Percentiles rank a stretch among this genome's conserved stretches.
Evolutionary conservation across 2,113 vertebrate species (phyloP).

Genomic region (Ciconia maguari): DNA sequence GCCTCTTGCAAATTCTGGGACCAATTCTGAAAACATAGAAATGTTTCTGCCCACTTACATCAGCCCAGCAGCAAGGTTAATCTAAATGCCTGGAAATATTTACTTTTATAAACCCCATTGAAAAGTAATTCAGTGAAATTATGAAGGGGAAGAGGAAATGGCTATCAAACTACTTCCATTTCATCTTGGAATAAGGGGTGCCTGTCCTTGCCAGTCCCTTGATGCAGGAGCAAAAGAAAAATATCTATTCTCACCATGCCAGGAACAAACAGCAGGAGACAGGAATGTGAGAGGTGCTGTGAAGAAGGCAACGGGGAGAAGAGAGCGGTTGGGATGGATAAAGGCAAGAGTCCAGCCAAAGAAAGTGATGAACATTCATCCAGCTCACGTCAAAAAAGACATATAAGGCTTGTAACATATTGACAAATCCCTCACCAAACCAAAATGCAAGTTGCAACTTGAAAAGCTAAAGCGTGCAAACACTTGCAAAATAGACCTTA

Average conservation of each 20-base stretch:
- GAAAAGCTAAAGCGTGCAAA: neutral
- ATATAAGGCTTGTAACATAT: neutral
- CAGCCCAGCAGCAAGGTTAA: neutral
- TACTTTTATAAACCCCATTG: neutral
- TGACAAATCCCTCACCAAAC: neutral
- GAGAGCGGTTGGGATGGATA: neutral
- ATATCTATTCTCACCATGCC: neutral
- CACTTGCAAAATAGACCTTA: slow-evolving; percentile 21
- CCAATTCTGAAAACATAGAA: neutral
- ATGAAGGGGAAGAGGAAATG: neutral
- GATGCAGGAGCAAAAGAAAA: neutral
- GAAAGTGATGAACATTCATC: neutral
- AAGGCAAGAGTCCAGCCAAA: neutral
- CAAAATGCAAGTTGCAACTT: slow-evolving; percentile 20
- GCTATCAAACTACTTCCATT: neutral
- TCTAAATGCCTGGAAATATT: neutral
- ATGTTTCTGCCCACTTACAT: neutral
- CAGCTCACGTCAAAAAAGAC: neutral
- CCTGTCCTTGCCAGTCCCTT: neutral
- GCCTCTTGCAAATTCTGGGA: neutral
- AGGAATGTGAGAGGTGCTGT: neutral
- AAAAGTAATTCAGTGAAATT: neutral
- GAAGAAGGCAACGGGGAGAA: neutral
- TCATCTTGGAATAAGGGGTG: neutral
- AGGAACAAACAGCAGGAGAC: neutral